These are phyloP conservation scores for Rhincodon typus DNA, from an alignment of 2,797 vertebrate genomes.

Conservation along the genomic window DNA sequence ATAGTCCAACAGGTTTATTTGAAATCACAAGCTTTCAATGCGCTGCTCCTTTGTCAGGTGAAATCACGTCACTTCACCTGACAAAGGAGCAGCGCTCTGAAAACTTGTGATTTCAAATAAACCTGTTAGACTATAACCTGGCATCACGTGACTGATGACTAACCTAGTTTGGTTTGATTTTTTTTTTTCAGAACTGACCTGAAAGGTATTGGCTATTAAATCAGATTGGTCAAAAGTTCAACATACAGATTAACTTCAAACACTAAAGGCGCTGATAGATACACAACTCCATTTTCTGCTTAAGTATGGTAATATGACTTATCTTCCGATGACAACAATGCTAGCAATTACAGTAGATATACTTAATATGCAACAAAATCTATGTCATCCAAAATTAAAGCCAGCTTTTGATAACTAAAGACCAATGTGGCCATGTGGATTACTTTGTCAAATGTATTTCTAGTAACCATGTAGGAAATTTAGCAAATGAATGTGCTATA, in stretches of 20 bases:
- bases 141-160: background rate
- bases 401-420: background rate
- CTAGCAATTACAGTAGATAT: no score
- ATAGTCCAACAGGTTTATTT: no score
- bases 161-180: background rate
- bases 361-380: background rate
- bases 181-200: background rate
- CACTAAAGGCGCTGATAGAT: no score
- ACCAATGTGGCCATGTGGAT: background rate
- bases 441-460: background rate
- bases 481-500: background rate
- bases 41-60: no score
- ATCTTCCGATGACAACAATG: no score
- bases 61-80: no score
- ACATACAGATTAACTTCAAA: background rate
- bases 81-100: no score
- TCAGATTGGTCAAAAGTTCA: background rate
- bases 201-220: background rate
- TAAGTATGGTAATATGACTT: background rate
- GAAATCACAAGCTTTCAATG: no score
- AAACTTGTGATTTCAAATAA: no score
- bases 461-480: background rate
- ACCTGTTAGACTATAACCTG: no score
- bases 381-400: background rate
- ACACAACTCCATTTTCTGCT: background rate